Evolutionary conservation across 1,140 invertebrate species (phyloP), one percentile per base, ranked within the genome.

Genomic region (Catajapyx aquilonaris): DNA sequence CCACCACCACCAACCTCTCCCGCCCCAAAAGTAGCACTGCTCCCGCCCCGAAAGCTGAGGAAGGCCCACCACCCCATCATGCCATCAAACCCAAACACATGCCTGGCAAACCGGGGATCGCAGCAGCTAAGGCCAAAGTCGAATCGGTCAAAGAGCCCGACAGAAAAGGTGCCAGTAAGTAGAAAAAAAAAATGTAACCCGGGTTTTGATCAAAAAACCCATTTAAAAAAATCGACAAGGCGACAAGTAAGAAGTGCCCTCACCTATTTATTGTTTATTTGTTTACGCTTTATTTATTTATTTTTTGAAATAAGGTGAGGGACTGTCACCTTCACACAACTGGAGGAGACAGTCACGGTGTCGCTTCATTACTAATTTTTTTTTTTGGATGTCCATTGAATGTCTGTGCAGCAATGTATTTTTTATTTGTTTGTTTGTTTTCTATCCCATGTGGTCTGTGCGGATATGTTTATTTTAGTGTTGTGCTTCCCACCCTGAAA

Each of bases 1-100:
- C 53, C 50, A 59, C 60, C 49, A 54, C 57, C 53, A 53, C 53
- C 49, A 28, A 28, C 23, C 57, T 57, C 52, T 54, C 53, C 51
- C 59, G 60, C 51, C 57, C 58, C 49, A 62, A 61, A 59, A 60
- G 54, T 60, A 61, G 57, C 54, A 55, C 55, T 46, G 46, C 52
- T 13, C 28, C 53, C 37, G 31, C 43, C 33, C 30, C 41, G 35
- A 44, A 38, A 38, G 28, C 33, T 41, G 41, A 43, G 40, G 41
- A 43, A 40, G 38, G 41, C n/a, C n/a, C n/a, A 37, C 39, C 38
- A 41, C 36, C 43, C 43, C 35, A 44, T 22, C 41, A 43, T 34
- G 37, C 38, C 38, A 42, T 32, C 18, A 44, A 44, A 44, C 37
- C 41, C 31, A 44, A 40, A 42, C 25, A 19, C 30, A 35, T 32